These are phyloP conservation scores for Gallinago paraguaiae DNA, from an alignment of 2,113 vertebrate species.

Conservation along the genomic window DNA sequence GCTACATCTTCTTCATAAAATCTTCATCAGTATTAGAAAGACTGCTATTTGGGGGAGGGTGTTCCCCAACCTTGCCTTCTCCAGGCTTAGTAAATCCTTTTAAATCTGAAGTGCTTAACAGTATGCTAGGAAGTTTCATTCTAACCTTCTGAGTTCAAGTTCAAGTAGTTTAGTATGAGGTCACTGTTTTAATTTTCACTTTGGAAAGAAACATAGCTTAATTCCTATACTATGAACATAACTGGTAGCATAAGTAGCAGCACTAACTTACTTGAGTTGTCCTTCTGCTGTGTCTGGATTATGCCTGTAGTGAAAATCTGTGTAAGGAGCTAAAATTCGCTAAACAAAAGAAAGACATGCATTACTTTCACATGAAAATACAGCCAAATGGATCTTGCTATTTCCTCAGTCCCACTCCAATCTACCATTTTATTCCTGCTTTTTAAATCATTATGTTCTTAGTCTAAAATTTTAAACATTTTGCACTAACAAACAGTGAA, in stretches of 20 bases:
- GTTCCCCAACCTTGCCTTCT: background rate
- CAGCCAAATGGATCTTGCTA: background rate
- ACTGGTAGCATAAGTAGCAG: background rate
- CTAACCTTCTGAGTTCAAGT: background rate
- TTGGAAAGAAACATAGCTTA: background rate
- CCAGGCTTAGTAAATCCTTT: background rate
- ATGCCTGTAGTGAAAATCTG: slow-evolving; percentile 99
- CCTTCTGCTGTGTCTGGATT: slow-evolving; percentile 95
- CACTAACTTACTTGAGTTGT: slow-evolving; percentile 93
- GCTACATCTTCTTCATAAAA: background rate
- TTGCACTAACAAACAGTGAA: background rate
- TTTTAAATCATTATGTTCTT: background rate
- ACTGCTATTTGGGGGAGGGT: background rate
- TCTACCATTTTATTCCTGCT: background rate
- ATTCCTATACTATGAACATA: background rate
- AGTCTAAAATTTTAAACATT: background rate
- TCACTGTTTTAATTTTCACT: background rate
- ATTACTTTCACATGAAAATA: slow-evolving; percentile 28
- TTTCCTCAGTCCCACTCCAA: background rate
- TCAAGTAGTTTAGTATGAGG: background rate
- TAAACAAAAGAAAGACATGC: slow-evolving; percentile 64
- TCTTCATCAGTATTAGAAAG: background rate
- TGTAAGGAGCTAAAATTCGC: slow-evolving; percentile 98
- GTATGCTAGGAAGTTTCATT: background rate
- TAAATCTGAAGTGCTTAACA: background rate